Base-by-base conservation (phyloP, 2,888 invertebrate genomes). In the Mechanitis messenoides region DNA sequence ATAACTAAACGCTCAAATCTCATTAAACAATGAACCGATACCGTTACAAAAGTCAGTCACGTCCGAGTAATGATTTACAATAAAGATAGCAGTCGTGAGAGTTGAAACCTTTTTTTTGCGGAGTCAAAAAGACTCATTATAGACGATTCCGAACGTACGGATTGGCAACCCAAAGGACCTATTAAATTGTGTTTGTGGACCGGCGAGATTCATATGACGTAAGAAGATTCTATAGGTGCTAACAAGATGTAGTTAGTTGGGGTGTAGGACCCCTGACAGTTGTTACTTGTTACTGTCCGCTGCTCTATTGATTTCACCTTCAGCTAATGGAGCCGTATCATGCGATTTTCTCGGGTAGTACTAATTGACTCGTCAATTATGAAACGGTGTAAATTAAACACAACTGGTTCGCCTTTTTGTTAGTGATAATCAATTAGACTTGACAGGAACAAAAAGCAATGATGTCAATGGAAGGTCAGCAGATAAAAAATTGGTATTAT, bases 171-270 rank as follows among this genome's bases (percentile, higher is more conserved):
- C 76, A 77, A 76, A 79, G 79, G 81, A 74, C 77, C 81, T 80
- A 80, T 82, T 82, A 83, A 79, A 79, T 76, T 74, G 74, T 72
- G 76, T 74, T 77, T 75, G 75, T 74, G 72, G 72, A 70, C 69
- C 73, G 69, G 68, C 67, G 72, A 72, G 74, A 76, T 79, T 71
- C 74, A 73, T 76, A 77, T 83, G 83, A 84, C 82, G 84, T 78
- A 80, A 83, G 76, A 70, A 53, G 55, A 56, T 47, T 65, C 65
- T 79, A 81, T 82, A 83, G 80, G 80, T 81, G 84, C 77, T 83
- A 85, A 86, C 83, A 79, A 86, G 84, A 74, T 64, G 79, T 76
- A 73, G 79, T 80, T 80, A 80, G 77, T 42, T 58, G 55, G 62
- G 56, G 60, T 64, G 58, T 20, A 31, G 42, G 53, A 33, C 50